These are phyloP conservation scores for Pseudachorutes palmiensis DNA, from an alignment of 1,140 invertebrate species.

Conservation along the genomic window DNA sequence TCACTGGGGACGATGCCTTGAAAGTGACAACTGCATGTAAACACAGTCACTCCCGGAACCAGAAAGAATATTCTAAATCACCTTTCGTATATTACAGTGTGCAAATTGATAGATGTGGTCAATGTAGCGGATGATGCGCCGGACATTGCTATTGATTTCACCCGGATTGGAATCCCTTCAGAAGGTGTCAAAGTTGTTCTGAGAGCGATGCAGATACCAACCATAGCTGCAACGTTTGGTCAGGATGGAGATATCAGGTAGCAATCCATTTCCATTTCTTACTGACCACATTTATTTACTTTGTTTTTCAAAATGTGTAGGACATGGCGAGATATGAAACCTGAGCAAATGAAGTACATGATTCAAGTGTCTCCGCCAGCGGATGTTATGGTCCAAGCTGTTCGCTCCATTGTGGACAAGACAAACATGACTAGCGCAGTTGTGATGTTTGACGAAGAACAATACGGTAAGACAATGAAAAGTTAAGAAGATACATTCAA, in stretches of 20 bases:
- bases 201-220: slow-evolving; percentile 65
- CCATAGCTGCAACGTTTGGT: slow-evolving; percentile 71
- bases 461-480: slow-evolving; percentile 56
- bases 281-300: too few species aligned
- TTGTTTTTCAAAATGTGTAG: too few species aligned
- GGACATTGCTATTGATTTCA: slow-evolving; percentile 69
- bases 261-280: too few species aligned
- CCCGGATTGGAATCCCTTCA: slow-evolving; percentile 62
- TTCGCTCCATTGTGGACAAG: slow-evolving; percentile 65
- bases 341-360: slow-evolving; percentile 24
- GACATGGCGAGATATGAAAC: slow-evolving; percentile 31
- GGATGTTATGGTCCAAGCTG: slow-evolving; percentile 68
- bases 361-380: slow-evolving; percentile 62
- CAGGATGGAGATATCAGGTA: slow-evolving; percentile 64
- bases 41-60: slow-evolving; percentile 6
- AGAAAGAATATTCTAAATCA: too few species aligned
- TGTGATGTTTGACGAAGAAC: slow-evolving; percentile 73
- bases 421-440: slow-evolving; percentile 85
- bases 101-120: slow-evolving; percentile 57
- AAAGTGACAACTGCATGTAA: slow-evolving; percentile 56
- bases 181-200: slow-evolving; percentile 76
- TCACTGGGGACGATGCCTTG: slow-evolving; percentile 59
- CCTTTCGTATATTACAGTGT: slow-evolving; percentile 49
- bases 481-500: background rate
- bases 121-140: slow-evolving; percentile 55